Percentiles rank a stretch among this genome's conserved stretches.
Conservation (phyloP, 2,113 vertebrate genomes). For the Ceratotherium simum region DNA sequence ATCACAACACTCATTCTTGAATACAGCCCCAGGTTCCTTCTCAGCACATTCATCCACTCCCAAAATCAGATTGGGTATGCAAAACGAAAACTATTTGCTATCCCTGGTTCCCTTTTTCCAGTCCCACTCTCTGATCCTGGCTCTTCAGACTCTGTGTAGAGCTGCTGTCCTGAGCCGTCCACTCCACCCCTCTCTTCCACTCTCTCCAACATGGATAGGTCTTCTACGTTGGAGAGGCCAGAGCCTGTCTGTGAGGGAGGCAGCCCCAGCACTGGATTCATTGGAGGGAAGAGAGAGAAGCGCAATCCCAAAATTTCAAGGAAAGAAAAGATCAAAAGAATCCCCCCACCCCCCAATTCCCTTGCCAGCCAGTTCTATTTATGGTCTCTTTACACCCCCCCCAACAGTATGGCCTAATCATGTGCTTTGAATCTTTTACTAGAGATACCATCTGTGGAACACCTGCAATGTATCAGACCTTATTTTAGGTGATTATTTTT, state of each 20-base stretch:
- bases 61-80: not conserved
- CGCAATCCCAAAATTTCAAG: not conserved
- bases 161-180: not conserved
- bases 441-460: slow-evolving; percentile 32
- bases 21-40: not conserved
- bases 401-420: not conserved
- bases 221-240: not conserved
- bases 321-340: not conserved
- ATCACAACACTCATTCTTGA: not conserved
- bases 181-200: too few species aligned
- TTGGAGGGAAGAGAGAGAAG: not conserved
- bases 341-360: not conserved
- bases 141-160: not conserved
- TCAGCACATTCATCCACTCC: not conserved
- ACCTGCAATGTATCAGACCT: slow-evolving; percentile 4
- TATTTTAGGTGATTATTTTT: slow-evolving; percentile 56
- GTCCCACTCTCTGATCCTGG: not conserved
- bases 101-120: not conserved
- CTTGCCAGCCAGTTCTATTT: not conserved
- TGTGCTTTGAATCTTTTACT: slow-evolving; percentile 46
- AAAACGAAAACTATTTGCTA: not conserved
- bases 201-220: not conserved
- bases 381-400: not conserved
- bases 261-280: not conserved
- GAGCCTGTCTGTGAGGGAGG: not conserved